phyloP scores from a whole-genome alignment of 1,140 invertebrate species.

The Polyergus mexicanus region DNA sequence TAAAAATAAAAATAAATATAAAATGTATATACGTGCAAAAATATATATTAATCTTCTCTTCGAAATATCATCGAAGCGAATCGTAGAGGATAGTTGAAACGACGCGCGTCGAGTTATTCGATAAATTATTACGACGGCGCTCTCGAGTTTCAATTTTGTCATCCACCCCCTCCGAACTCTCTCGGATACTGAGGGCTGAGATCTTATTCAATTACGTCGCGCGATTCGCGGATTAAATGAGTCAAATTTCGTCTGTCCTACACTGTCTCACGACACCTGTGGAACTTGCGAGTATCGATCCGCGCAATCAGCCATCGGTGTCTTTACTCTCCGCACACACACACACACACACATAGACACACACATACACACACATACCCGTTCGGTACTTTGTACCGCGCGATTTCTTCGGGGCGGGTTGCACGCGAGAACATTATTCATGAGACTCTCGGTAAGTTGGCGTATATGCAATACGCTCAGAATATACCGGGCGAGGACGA shows the following conservation, averaged over 20 bases:
- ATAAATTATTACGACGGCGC: not conserved
- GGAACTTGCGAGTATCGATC: constrained; percentile 52
- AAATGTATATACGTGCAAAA: not conserved
- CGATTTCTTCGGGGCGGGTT: constrained; percentile 51
- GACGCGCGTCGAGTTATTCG: not conserved
- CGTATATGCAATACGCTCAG: not conserved
- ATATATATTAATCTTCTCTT: not conserved
- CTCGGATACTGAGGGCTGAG: not conserved
- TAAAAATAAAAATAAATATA: no score
- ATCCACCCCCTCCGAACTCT: no score
- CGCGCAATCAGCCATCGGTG: constrained; percentile 31
- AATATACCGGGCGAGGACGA: constrained; percentile 10
- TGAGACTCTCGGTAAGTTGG: constrained; percentile 51
- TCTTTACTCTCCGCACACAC: not conserved
- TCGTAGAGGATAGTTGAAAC: not conserved
- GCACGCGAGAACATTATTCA: constrained; percentile 56
- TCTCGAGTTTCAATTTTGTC: not conserved
- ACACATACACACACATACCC: not conserved
- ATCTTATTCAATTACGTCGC: not conserved
- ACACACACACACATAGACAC: no score
- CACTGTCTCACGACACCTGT: constrained; percentile 51
- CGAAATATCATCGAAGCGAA: not conserved
- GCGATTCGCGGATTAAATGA: not conserved
- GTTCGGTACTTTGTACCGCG: constrained; percentile 37
- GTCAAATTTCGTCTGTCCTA: constrained; percentile 20